Base-by-base conservation (phyloP, 2,888 invertebrate genomes). In the Venusia cambrica region DNA sequence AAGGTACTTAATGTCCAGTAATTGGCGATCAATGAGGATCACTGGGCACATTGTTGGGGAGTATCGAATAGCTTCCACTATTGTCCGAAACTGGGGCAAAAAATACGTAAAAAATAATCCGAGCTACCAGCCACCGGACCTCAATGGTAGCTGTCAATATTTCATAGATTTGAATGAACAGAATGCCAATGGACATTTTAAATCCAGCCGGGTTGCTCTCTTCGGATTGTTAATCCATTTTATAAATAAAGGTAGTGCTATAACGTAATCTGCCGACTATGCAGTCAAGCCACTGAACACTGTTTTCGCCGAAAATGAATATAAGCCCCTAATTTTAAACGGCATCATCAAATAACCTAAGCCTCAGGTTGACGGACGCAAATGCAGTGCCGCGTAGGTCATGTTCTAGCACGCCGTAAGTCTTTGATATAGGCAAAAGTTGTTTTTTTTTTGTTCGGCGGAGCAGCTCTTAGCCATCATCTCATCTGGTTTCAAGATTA, bases 1-100 rank as follows among this genome's bases (percentile, higher is more conserved):
- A 65, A 83, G 83, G 84, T 85, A 85, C 87, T 87, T 85, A 84
- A 85, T 85, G 87, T 87, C 87, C 85, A 75, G 87, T 87, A 87
- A 87, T 87, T 85, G 87, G 84, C 83, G 84, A 81, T 87, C 84
- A 87, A 85, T 87, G 80, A 83, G 85, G 85, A 85, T 87, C 87
- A 84, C 79, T 87, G 87, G 87, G 87, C 57, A 80, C 83, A 87
- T 87, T 87, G 87, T 87, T 70, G 62, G 67, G 69, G 68, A 73
- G 67, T 72, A 79, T 74, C 75, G 76, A 74, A 74, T 73, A 57
- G 69, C 65, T 54, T 48, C 26, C 42, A 54, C 68, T 54, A 73
- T 84, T 83, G 85, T 83, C 76, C 74, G 61, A 73, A 48, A 40
- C 39, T 38, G 53, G 54, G 62, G 60, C 68, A 74, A 75, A 69